A percentile compares a stretch with the other conserved stretches of the same genome.
phyloP scores from a whole-genome alignment of 2,113 vertebrate species.

The Hipposideros armiger region DNA sequence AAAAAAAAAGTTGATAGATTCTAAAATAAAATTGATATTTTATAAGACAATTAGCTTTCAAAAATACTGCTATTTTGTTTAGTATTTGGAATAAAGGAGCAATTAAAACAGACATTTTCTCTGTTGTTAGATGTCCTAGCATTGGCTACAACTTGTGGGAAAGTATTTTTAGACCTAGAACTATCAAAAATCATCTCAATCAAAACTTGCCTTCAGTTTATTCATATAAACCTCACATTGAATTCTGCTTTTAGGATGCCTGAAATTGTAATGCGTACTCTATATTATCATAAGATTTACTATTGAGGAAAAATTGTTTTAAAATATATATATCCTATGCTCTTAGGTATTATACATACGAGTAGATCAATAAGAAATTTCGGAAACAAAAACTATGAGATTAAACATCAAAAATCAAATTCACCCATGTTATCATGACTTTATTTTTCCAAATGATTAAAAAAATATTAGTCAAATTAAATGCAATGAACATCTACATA shows the following conservation, averaged over 20 bases:
- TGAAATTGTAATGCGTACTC: background rate
- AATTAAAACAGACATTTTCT: background rate
- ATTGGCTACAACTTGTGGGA: background rate
- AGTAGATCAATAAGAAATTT: background rate
- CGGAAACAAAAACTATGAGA: background rate
- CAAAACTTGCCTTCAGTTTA: background rate
- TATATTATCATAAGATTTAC: background rate
- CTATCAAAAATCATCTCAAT: background rate
- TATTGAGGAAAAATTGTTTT: background rate
- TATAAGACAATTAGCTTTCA: conserved; percentile 1
- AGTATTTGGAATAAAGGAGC: background rate
- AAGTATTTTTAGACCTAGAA: background rate
- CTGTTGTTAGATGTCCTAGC: background rate
- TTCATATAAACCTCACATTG: background rate
- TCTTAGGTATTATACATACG: background rate
- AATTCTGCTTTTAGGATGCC: background rate
- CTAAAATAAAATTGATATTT: background rate
- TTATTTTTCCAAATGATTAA: conserved; percentile 36
- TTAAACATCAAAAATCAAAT: background rate
- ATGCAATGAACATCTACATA: background rate
- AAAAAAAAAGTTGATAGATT: background rate
- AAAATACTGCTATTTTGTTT: background rate
- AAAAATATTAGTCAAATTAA: background rate
- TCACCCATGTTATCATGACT: background rate
- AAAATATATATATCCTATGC: background rate